Base-by-base conservation (phyloP, 2,888 invertebrate genomes). In the Arenicola marina region DNA sequence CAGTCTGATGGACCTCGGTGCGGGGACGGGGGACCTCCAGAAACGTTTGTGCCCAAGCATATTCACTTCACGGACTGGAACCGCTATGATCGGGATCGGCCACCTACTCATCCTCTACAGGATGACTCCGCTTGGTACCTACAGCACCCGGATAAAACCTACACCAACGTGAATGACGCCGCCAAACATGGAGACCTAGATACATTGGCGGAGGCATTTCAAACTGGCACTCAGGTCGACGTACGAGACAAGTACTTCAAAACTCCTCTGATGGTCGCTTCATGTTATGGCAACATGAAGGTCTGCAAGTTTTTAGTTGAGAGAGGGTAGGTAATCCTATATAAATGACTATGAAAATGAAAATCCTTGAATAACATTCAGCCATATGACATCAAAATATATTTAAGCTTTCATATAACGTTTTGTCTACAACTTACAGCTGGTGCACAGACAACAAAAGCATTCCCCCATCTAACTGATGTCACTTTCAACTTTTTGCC, bases 51-150 rank as follows among this genome's bases (percentile, higher is more conserved):
- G 26, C 75, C 78, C 29, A 68, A 70, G 59, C 80, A 83, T 56
- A 73, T 80, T 26, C 78, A 79, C 63, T 78, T 78, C 65, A 82
- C 83, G 4, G 84, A 84, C 66, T 78, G 75, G 7, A 73, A 75
- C 1, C 59, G 77, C 34, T 84, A 83, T 72, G 78, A 79, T 62
- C 63, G 82, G 31, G 83, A 84, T 66, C 61, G 67, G 4, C 79
- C 81, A 18, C 83, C 83, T 1, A 69, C 65, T 51, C 81, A 84
- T 65, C 82, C 82, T 0, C 69, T 83, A 3, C 77, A 80, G 66
- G 82, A 83, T 61, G 81, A 81, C 69, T 78, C 81, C 0, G 78
- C 78, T 11, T 84, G 84, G 84, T 83, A 83, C 64, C 67, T 83
- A 21, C 74, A 81, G 34, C 74, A 76, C 56, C 81, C 82, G 3